Evolutionary conservation across 2,113 vertebrate genomes (phyloP), one percentile per base, ranked within the genome.

Genomic region (Saiga tatarica): DNA sequence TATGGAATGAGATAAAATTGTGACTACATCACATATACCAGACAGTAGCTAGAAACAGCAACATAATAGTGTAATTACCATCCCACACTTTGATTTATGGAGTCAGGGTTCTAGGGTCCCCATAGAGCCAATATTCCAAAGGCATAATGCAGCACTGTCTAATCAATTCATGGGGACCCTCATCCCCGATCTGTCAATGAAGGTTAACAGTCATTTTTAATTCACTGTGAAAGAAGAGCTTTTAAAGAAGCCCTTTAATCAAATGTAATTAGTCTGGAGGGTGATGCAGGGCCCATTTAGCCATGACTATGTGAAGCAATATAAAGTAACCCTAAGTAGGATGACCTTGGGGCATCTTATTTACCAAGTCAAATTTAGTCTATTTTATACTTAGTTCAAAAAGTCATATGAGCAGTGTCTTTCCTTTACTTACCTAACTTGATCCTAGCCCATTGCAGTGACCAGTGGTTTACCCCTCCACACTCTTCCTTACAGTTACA

Each of bases 111-210:
- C n/a, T 42, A 55, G 91, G 45, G 78, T 3, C 39, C n/a, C 85
- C 33, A 45, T 8, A 91, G 45, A 94, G 39, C 52, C 42, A 25
- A 52, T 76, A 87, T 89, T 78, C 71, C 96, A 91, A 93, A 89
- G 89, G 94, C 71, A 84, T 33, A 79, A 52, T 84, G 78, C 26
- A 71, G 39, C 71, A 87, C 52, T 91, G 33, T 55, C 82, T 74
- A 95, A 98, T 98, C 95, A 93, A 95, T 98, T 95, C 89, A 76
- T 45, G 60, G 79, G 96, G 98, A 97, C 96, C 98, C n/a, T 74
- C 95, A 98, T 39, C 79, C 74, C 39, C 59, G 47, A 91, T 62
- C 93, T 67, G 92, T 82, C 94, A 97, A 83, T 97, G 95, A 93
- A 83, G 96, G 93, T 94, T 94, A 97, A 94, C 15, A 60, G 96